These are phyloP conservation scores for Meteorus colon DNA, from an alignment of 2,888 invertebrate genomes.

Conservation along the genomic window DNA sequence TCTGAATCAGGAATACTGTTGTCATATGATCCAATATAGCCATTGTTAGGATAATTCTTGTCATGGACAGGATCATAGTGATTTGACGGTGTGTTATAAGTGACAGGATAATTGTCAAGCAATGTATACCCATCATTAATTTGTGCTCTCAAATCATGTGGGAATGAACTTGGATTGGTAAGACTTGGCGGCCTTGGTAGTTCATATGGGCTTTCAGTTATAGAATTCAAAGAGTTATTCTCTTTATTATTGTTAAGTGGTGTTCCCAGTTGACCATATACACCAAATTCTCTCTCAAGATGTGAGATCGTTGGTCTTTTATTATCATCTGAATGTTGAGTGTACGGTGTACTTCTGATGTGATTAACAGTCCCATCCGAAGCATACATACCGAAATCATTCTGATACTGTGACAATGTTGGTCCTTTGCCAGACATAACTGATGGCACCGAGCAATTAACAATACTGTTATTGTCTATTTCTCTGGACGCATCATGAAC, in stretches of 20 bases:
- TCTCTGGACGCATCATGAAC: constrained; percentile 60
- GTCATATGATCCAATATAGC: constrained; percentile 62
- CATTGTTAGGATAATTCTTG: constrained; percentile 62
- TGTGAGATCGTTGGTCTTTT: constrained; percentile 55
- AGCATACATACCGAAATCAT: constrained; percentile 60
- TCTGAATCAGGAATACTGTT: constrained; percentile 58
- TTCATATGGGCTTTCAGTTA: constrained; percentile 60
- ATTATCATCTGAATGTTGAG: constrained; percentile 48
- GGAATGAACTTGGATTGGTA: constrained; percentile 49
- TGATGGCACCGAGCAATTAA: constrained; percentile 45
- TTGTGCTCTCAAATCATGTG: constrained; percentile 53
- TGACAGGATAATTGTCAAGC: constrained; percentile 60
- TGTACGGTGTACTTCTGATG: constrained; percentile 39
- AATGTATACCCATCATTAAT: constrained; percentile 56
- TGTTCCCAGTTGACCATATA: constrained; percentile 54
- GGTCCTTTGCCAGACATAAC: constrained; percentile 52
- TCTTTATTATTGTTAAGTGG: constrained; percentile 56
- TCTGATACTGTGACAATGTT: constrained; percentile 58
- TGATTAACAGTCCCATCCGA: constrained; percentile 53
- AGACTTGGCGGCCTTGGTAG: constrained; percentile 57
- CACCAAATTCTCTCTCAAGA: constrained; percentile 57
- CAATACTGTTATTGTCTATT: constrained; percentile 50
- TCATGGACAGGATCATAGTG: constrained; percentile 59
- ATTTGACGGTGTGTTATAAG: constrained; percentile 67
- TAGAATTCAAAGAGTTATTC: constrained; percentile 46